Percentiles rank a stretch among this genome's conserved stretches.
Conservation (phyloP, 1,140 invertebrate genomes). For the Drosophila bocki region DNA sequence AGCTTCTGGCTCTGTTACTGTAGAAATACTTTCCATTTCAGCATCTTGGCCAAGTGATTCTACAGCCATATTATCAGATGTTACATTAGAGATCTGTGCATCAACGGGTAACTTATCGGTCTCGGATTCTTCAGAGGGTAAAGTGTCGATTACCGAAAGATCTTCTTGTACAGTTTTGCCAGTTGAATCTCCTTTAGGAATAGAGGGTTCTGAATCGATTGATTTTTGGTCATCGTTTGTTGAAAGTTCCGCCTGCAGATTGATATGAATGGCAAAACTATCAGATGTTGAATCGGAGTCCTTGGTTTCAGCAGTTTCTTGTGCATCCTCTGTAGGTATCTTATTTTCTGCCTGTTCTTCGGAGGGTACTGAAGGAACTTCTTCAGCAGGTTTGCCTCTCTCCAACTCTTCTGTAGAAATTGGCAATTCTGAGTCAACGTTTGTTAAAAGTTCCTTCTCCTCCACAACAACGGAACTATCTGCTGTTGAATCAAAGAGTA, state of each 20-base stretch:
- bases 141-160: neutral
- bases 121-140: neutral
- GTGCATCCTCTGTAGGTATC: neutral
- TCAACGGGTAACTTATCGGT: neutral
- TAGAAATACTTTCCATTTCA: neutral
- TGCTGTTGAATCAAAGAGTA: neutral
- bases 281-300: conserved; percentile 13
- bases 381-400: neutral
- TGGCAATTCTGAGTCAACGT: neutral
- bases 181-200: neutral
- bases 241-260: neutral
- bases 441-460: neutral
- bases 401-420: neutral
- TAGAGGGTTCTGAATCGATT: neutral
- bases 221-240: neutral
- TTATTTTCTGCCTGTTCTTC: neutral
- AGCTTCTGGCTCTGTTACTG: neutral
- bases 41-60: neutral
- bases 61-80: neutral
- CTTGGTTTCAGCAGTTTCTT: neutral
- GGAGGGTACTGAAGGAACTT: neutral
- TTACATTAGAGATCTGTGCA: neutral
- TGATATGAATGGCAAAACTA: neutral
- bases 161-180: neutral
- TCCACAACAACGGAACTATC: neutral